Base-by-base conservation (phyloP, 1,140 invertebrate genomes). In the Cherax quadricarinatus region DNA sequence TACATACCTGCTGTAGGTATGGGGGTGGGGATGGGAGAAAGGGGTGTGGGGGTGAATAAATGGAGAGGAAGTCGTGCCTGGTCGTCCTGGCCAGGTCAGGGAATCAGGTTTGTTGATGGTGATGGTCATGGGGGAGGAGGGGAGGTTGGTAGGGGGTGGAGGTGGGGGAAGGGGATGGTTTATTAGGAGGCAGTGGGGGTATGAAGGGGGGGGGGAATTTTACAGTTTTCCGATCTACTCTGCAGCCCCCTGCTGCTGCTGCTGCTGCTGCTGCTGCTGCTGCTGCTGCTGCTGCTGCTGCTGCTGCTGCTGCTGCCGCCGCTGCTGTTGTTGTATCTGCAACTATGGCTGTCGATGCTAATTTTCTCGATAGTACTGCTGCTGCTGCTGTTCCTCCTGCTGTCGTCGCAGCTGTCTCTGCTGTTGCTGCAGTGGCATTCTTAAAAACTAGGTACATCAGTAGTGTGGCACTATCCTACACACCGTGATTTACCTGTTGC, bases 31-130 rank as follows among this genome's bases (percentile, higher is more conserved):
- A 7, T 12, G 66, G 14, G 5, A 70, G 66, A 5, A 16, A 7
- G 30, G 30, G 66, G 14, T 12, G 30, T 41, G 30, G 30, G 30
- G 30, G 30, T 41, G 30, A 41, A 41, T 41, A 41, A 41, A 41
- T 41, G 30, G 30, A 41, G 24, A 75, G 70, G 70, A 75, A 75
- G 70, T 75, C 70, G 70, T 75, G 70, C n/a, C 24, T n/a, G 12
- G 70, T 75, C 70, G 70, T 75, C 70, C n/a, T 75, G 70, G 30
- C 70, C n/a, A 30, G 70, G 70, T 75, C 70, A 30, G 16, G 21
- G 70, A 75, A 75, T 75, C 70, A 75, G 70, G 70, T 75, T 75
- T 75, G 70, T 75, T 75, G 70, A 75, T 75, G 70, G 70, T 75
- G n/a, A 5, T 75, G 70, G 70, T 30, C 70, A 2, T 21, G n/a